phyloP scores from a whole-genome alignment of 2,888 invertebrate genomes.

The Drosophila fulvimacula region DNA sequence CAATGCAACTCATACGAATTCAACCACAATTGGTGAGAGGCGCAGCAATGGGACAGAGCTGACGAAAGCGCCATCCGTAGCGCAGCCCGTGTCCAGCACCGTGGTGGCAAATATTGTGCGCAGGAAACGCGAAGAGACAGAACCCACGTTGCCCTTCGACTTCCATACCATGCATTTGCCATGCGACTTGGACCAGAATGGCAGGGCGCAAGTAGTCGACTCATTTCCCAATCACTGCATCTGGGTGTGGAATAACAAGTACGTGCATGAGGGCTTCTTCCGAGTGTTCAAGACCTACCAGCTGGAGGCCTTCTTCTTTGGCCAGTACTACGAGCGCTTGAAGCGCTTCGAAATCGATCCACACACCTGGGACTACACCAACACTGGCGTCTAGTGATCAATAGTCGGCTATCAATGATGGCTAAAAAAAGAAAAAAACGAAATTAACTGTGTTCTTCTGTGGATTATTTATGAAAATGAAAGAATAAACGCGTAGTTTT shows the following conservation, averaged over 20 bases:
- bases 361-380: conserved; percentile 30
- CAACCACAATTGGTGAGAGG: background rate
- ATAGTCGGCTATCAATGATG: background rate
- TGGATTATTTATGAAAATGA: background rate
- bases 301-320: conserved; percentile 57
- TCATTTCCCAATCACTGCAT: conserved; percentile 45
- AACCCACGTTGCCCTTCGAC: conserved; percentile 34
- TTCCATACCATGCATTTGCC: conserved; percentile 38
- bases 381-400: background rate
- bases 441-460: conserved; percentile 22
- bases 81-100: background rate
- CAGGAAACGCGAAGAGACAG: conserved; percentile 24
- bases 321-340: conserved; percentile 50
- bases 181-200: conserved; percentile 45
- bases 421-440: background rate
- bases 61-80: background rate
- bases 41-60: conserved; percentile 3
- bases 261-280: conserved; percentile 25
- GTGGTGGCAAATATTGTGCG: conserved; percentile 31
- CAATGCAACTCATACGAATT: background rate
- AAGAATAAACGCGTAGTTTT: background rate
- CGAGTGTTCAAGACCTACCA: conserved; percentile 52
- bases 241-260: conserved; percentile 41
- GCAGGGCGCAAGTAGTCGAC: background rate
- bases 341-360: conserved; percentile 86